These are phyloP conservation scores for Halictus rubicundus DNA, from an alignment of 1,140 invertebrate genomes.

Conservation along the genomic window DNA sequence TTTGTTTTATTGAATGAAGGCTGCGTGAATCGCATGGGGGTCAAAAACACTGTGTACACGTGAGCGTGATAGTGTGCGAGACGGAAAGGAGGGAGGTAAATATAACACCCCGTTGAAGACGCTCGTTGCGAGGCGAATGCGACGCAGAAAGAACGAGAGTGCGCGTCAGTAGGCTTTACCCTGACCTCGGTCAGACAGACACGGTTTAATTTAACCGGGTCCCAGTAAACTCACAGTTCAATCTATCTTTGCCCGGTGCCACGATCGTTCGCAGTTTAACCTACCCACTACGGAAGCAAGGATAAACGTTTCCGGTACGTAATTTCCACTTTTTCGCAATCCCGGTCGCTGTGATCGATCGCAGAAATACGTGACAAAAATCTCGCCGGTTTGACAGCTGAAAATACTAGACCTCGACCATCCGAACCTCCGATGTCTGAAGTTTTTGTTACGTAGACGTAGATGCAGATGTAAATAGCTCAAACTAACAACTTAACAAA, in stretches of 20 bases:
- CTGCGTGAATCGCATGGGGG: neutral
- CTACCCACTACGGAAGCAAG: constrained; percentile 15
- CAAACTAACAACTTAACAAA: too few relatives aligned
- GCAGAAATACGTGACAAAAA: neutral
- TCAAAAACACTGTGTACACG: neutral
- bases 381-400: too few relatives aligned
- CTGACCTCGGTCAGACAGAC: constrained; percentile 67
- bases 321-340: constrained; percentile 14
- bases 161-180: constrained; percentile 65
- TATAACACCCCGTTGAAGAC: constrained; percentile 33
- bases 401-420: too few relatives aligned
- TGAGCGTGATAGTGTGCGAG: neutral
- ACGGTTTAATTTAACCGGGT: constrained; percentile 68
- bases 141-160: constrained; percentile 55
- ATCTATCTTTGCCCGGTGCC: constrained; percentile 57
- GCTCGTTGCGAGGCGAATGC: constrained; percentile 15
- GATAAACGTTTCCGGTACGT: constrained; percentile 46
- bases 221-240: constrained; percentile 54
- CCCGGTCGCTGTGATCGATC: too few relatives aligned
- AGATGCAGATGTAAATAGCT: too few relatives aligned
- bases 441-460: too few relatives aligned
- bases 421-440: too few relatives aligned
- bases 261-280: constrained; percentile 38
- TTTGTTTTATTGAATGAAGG: neutral
- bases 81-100: constrained; percentile 27